Percentiles rank a stretch among this genome's conserved stretches.
These are phyloP conservation scores for Elymnias hypermnestra DNA, from an alignment of 1,140 invertebrate species.

Conservation along the genomic window DNA sequence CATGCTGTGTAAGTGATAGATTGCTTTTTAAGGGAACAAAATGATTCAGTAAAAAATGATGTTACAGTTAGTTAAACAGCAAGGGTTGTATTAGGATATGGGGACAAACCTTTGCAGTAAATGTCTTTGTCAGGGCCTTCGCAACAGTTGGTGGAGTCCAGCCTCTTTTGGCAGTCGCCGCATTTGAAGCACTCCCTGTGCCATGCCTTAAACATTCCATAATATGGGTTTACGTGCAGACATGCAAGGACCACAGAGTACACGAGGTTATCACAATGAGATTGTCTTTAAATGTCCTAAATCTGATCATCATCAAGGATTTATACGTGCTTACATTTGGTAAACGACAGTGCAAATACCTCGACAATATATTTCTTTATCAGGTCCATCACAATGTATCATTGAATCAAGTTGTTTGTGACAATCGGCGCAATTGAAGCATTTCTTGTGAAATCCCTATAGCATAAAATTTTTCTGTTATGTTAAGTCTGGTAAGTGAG, in stretches of 20 bases:
- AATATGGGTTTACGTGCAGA: slow-evolving; percentile 33
- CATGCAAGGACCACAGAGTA: slow-evolving; percentile 49
- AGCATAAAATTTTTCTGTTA: slow-evolving; percentile 34
- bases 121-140: slow-evolving; percentile 97
- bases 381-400: slow-evolving; percentile 94
- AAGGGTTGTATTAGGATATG: slow-evolving; percentile 78
- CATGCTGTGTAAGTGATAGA: slow-evolving; percentile 27
- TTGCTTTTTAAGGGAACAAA: too few relatives aligned
- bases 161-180: slow-evolving; percentile 92
- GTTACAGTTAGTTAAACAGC: slow-evolving; percentile 10
- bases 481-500: slow-evolving; percentile 11
- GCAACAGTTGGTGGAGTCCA: slow-evolving; percentile 97
- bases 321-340: slow-evolving; percentile 9
- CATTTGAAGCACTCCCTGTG: slow-evolving; percentile 98
- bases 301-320: slow-evolving; percentile 14
- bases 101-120: slow-evolving; percentile 94
- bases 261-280: slow-evolving; percentile 54
- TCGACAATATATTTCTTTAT: slow-evolving; percentile 95
- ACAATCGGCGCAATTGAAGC: slow-evolving; percentile 94
- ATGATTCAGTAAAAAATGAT: not conserved
- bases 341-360: slow-evolving; percentile 77
- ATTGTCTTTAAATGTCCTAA: slow-evolving; percentile 44
- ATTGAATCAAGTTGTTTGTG: slow-evolving; percentile 94
- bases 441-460: slow-evolving; percentile 92
- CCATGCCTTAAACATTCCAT: slow-evolving; percentile 82